phyloP scores from a whole-genome alignment of 2,888 invertebrate species.

The Ennomos erosarius region DNA sequence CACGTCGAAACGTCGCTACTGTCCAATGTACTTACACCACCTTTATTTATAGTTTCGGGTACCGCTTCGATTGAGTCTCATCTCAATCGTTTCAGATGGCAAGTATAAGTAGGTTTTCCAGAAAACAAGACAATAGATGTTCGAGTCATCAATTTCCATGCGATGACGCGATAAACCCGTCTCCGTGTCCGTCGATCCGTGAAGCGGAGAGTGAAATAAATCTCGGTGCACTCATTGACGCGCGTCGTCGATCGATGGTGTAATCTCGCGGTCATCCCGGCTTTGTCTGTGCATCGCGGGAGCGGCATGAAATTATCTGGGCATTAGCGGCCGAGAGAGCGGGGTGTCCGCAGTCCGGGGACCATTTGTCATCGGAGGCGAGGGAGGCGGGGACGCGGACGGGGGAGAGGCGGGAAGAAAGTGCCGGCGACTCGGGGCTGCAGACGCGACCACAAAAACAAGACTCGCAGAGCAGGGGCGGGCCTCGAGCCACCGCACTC shows the following conservation, averaged over 20 bases:
- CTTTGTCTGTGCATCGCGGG: slow-evolving; percentile 73
- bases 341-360: slow-evolving; percentile 65
- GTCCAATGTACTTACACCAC: slow-evolving; percentile 37
- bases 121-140: slow-evolving; percentile 27
- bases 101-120: slow-evolving; percentile 10
- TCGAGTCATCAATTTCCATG: slow-evolving; percentile 60
- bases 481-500: slow-evolving; percentile 65
- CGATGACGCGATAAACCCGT: slow-evolving; percentile 69
- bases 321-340: slow-evolving; percentile 73
- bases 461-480: slow-evolving; percentile 75
- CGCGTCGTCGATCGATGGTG: slow-evolving; percentile 75
- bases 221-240: slow-evolving; percentile 71
- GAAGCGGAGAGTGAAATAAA: slow-evolving; percentile 72
- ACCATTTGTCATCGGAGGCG: slow-evolving; percentile 83
- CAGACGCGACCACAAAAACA: slow-evolving; percentile 84
- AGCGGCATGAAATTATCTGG: slow-evolving; percentile 82
- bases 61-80: slow-evolving; percentile 36
- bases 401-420: slow-evolving; percentile 66
- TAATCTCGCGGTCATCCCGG: slow-evolving; percentile 76
- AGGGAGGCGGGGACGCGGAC: slow-evolving; percentile 50
- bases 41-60: slow-evolving; percentile 34
- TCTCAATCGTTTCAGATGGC: slow-evolving; percentile 19
- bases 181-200: slow-evolving; percentile 66
- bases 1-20: slow-evolving; percentile 47
- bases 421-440: slow-evolving; percentile 76